Base-by-base conservation (phyloP, 2,888 invertebrate species). In the Mesorhabditis spiculigera region DNA sequence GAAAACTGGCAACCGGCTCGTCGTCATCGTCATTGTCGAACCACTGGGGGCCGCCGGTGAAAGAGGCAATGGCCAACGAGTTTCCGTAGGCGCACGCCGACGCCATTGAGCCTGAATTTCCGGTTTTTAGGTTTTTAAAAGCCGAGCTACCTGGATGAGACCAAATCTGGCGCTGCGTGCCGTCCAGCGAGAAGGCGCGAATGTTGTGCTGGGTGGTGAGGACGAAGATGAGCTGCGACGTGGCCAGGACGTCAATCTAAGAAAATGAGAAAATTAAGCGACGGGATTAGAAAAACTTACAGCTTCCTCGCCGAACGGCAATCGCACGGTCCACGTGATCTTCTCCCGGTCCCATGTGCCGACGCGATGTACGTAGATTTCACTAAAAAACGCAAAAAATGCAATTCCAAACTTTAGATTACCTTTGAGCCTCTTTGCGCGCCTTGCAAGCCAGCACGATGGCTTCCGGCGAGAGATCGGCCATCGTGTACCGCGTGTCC, bases 151-250 rank as follows among this genome's bases (percentile, higher is more conserved):
- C 93, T 0, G 92, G 91, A 66, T 93, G 86, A 1, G 90, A 90
- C 68, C 93, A 87, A 6, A 92, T 87, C 81, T 92, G 92, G 82
- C 91, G 90, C 88, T 97, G 96, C 0, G 93, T 91, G 65, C 97
- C 97, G 87, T 91, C 91, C 10, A 92, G 89, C 5, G 92, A 92
- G 87, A 92, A 95, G 4, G 96, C 87, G n/a, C 95, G 88, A 66
- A 97, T 87, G 78, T 91, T 90, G 42, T 93, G 89, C 69, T 89
- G 89, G 78, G 90, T 90, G 0, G 94, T 94, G 3, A 91, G 92
- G 69, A 91, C 90, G 0, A 92, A 94, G 44, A 95, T 90, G 82
- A 94, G 89, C n/a, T 89, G 91, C 16, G 88, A 88, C 4, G 91
- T 91, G 8, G 87, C 73, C 74, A 67, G 50, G 63, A 73, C 58